Evolutionary conservation across 2,888 invertebrate species (phyloP).

Genomic region (Chrysolina oricalcia): DNA sequence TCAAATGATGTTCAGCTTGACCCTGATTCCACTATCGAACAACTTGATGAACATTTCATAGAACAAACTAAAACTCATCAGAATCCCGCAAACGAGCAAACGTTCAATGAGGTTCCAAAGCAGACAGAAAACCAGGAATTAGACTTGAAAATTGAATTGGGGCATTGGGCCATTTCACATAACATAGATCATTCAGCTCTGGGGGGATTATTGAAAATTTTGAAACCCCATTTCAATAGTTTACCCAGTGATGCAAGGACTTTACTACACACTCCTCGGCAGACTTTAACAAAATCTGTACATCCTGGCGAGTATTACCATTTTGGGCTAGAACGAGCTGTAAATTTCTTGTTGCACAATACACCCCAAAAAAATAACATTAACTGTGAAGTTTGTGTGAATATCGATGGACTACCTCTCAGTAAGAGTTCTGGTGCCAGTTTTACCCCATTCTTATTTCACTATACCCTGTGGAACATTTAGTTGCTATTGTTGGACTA

Average conservation of each 20-base stretch:
- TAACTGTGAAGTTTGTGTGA: conserved; percentile 28
- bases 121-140: background rate
- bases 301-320: conserved; percentile 38
- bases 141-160: conserved; percentile 35
- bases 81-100: background rate
- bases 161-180: conserved; percentile 33
- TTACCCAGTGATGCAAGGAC: conserved; percentile 41
- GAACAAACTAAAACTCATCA: background rate
- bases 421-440: conserved; percentile 36
- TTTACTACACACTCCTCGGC: conserved; percentile 25
- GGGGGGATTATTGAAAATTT: conserved; percentile 32
- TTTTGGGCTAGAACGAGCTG: conserved; percentile 28
- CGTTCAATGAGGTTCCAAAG: conserved; percentile 12
- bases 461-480: conserved; percentile 19
- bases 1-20: conserved; percentile 17
- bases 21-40: conserved; percentile 10
- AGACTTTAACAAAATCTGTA: conserved; percentile 16
- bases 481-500: conserved; percentile 39
- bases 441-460: conserved; percentile 33
- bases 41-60: background rate
- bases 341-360: conserved; percentile 23
- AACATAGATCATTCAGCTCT: conserved; percentile 32
- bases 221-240: conserved; percentile 28
- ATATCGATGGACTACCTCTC: conserved; percentile 31
- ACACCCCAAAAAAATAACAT: conserved; percentile 9